Evolutionary conservation across 2,888 invertebrate species (phyloP).

Genomic region (Acrobeloides nanus): DNA sequence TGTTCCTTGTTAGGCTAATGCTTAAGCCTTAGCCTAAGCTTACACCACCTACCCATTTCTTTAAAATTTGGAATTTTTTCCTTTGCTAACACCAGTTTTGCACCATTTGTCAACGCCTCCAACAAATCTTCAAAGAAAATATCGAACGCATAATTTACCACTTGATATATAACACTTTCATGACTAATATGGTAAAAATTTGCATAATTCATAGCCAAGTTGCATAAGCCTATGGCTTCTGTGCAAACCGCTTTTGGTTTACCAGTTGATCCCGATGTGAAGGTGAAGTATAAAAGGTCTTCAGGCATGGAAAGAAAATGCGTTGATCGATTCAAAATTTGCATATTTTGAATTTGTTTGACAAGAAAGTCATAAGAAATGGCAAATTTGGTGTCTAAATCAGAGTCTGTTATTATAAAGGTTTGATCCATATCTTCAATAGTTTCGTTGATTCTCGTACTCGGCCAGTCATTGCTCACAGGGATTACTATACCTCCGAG

Average conservation of each 20-base stretch:
- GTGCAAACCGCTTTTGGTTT: constrained; percentile 37
- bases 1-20: no score
- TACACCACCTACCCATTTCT: constrained; percentile 20
- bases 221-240: constrained; percentile 29
- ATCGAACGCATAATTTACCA: constrained; percentile 45
- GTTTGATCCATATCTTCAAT: constrained; percentile 6
- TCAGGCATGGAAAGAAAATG: no score
- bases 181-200: constrained; percentile 18
- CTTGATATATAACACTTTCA: constrained; percentile 32
- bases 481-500: constrained; percentile 15
- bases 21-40: no score
- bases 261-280: constrained; percentile 47
- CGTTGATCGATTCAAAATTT: no score
- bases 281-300: constrained; percentile 34
- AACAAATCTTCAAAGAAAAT: constrained; percentile 48
- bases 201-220: constrained; percentile 32
- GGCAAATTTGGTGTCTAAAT: no score
- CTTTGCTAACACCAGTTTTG: constrained; percentile 18
- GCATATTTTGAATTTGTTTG: no score
- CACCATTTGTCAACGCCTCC: constrained; percentile 25
- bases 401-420: constrained; percentile 3
- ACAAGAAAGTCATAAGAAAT: no score
- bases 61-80: constrained; percentile 27
- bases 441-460: constrained; percentile 4
- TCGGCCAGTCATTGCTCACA: constrained; percentile 26